phyloP scores from a whole-genome alignment of 2,113 vertebrate species.

The Hyla sarda region DNA sequence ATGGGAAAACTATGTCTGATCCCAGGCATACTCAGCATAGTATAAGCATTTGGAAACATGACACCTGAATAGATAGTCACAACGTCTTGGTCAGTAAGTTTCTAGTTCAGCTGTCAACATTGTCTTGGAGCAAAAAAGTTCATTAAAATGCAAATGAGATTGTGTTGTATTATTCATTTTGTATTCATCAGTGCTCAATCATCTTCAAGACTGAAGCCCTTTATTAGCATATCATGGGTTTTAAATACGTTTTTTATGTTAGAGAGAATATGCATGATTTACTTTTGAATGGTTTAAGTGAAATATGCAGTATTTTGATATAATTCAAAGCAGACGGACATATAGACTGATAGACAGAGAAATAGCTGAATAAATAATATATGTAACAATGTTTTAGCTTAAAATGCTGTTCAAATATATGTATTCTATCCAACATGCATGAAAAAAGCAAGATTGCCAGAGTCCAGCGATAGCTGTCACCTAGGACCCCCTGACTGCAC shows the following conservation, averaged over 20 bases:
- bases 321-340: not conserved
- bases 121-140: slow-evolving; percentile 38
- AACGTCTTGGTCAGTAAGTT: slow-evolving; percentile 36
- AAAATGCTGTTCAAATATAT: too few relatives aligned
- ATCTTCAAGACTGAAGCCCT: slow-evolving; percentile 27
- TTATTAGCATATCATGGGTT: slow-evolving; percentile 36
- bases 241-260: not conserved
- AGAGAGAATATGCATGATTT: slow-evolving; percentile 4
- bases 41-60: slow-evolving; percentile 15
- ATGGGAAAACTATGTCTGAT: not conserved
- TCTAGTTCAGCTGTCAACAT: slow-evolving; percentile 42
- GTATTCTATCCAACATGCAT: too few relatives aligned
- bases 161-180: slow-evolving; percentile 40
- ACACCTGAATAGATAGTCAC: slow-evolving; percentile 23
- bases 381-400: too few relatives aligned
- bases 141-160: slow-evolving; percentile 48
- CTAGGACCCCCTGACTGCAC: too few relatives aligned
- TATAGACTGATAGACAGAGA: too few relatives aligned
- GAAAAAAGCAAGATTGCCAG: too few relatives aligned
- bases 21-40: not conserved
- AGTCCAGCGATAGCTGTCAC: too few relatives aligned
- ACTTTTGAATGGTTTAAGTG: not conserved
- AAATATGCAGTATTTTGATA: not conserved
- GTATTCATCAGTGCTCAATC: slow-evolving; percentile 41
- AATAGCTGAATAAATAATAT: too few relatives aligned